phyloP scores from a whole-genome alignment of 64 coral and sea anemone genomes.

The Actinia tenebrosa region DNA sequence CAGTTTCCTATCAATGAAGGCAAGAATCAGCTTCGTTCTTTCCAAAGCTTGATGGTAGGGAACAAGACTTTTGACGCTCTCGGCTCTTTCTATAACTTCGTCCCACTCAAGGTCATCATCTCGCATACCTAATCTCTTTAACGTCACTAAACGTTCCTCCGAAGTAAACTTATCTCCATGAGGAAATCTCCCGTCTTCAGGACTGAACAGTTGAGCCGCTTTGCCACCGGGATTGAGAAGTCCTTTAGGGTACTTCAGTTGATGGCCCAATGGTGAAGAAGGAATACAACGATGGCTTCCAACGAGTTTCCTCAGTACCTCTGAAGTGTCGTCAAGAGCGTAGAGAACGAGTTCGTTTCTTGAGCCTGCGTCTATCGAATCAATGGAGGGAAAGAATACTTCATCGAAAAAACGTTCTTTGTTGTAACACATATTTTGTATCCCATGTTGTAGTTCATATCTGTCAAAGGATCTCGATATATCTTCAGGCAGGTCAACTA shows the following conservation, averaged over 20 bases:
- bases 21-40: conserved; percentile 29
- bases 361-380: background rate
- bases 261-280: conserved; percentile 27
- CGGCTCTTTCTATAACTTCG: conserved; percentile 54
- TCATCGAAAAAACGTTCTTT: conserved; percentile 40
- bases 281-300: conserved; percentile 48
- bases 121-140: conserved; percentile 54
- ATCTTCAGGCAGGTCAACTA: conserved; percentile 57
- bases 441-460: background rate
- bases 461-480: conserved; percentile 35
- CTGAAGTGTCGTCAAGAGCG: conserved; percentile 41
- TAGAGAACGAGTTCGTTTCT: conserved; percentile 46
- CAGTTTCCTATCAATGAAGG: conserved; percentile 29
- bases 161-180: conserved; percentile 20
- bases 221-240: conserved; percentile 47
- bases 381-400: conserved; percentile 57
- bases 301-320: conserved; percentile 24
- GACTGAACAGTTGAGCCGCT: conserved; percentile 32
- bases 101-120: conserved; percentile 46
- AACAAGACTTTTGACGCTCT: conserved; percentile 29
- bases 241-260: conserved; percentile 39
- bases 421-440: conserved; percentile 14
- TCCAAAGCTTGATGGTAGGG: background rate
- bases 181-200: conserved; percentile 62
- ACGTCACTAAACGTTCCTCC: conserved; percentile 28